A percentile compares a stretch with the other conserved stretches of the same genome.
Conservation (phyloP, 2,797 vertebrate genomes). For the Falco rusticolus region DNA sequence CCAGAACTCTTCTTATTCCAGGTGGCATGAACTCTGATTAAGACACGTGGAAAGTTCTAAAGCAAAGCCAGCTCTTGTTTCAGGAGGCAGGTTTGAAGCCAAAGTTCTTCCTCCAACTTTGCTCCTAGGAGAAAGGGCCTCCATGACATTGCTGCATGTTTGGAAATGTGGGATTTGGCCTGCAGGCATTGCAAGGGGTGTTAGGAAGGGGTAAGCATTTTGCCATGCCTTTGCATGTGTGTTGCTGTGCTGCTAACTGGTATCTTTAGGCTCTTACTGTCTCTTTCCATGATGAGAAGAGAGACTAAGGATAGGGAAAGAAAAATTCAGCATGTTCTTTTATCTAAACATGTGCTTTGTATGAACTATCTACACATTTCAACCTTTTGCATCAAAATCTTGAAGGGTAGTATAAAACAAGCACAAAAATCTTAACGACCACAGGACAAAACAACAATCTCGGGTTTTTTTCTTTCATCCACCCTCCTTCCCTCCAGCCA, state of each 20-base stretch:
- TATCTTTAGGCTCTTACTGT: background rate
- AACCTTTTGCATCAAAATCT: background rate
- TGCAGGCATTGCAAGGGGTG: background rate
- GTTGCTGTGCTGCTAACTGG: background rate
- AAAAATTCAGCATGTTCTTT: background rate
- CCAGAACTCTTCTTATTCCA: background rate
- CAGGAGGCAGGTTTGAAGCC: background rate
- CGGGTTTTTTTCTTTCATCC: background rate
- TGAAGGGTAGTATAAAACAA: background rate
- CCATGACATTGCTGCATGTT: background rate
- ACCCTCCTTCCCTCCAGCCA: background rate
- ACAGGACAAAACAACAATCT: background rate
- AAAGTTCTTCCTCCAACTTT: background rate
- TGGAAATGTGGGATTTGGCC: background rate
- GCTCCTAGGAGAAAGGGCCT: background rate
- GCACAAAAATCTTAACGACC: background rate
- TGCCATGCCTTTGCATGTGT: background rate
- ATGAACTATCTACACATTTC: background rate
- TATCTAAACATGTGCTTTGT: background rate
- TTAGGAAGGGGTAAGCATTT: background rate
- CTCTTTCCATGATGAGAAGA: background rate
- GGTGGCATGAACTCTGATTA: background rate
- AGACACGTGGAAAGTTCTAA: background rate
- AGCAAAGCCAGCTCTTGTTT: background rate
- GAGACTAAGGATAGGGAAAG: background rate